These are phyloP conservation scores for Pseudomyrmex concolor DNA, from an alignment of 1,140 invertebrate genomes.

Conservation along the genomic window DNA sequence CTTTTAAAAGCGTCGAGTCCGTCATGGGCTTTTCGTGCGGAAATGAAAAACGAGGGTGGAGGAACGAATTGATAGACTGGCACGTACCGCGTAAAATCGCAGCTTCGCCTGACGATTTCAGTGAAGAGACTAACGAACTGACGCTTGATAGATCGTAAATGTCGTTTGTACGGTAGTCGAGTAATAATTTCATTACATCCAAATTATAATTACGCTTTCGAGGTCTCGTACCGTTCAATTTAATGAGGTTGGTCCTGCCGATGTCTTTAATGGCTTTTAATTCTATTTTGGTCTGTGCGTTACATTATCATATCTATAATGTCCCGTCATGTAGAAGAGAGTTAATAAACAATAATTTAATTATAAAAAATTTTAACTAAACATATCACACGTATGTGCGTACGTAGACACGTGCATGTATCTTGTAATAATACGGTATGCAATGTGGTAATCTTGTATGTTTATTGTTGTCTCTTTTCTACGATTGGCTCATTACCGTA, in stretches of 20 bases:
- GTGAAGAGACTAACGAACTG: slow-evolving; percentile 67
- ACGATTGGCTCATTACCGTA: too few relatives aligned
- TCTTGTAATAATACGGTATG: neutral
- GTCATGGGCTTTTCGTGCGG: slow-evolving; percentile 59
- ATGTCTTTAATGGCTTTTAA: slow-evolving; percentile 23
- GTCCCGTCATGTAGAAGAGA: neutral
- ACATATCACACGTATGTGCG: neutral
- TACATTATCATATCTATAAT: slow-evolving; percentile 1
- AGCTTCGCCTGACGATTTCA: slow-evolving; percentile 56
- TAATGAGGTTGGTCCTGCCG: neutral
- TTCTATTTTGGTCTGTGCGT: neutral
- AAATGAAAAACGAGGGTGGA: slow-evolving; percentile 68
- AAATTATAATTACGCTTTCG: slow-evolving; percentile 48
- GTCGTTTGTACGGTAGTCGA: slow-evolving; percentile 56
- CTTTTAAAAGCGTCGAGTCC: slow-evolving; percentile 60
- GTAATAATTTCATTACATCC: slow-evolving; percentile 66
- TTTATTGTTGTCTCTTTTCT: too few relatives aligned
- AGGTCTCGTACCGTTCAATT: neutral
- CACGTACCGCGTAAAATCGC: slow-evolving; percentile 57
- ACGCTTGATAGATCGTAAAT: slow-evolving; percentile 69
- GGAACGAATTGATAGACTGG: slow-evolving; percentile 63
- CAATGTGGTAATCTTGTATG: neutral
- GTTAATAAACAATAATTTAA: neutral
- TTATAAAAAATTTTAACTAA: slow-evolving; percentile 10
- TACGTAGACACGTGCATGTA: neutral